Evolutionary conservation across 2,797 vertebrate species (phyloP), one percentile per base, ranked within the genome.

Genomic region (Chiroxiphia lanceolata): DNA sequence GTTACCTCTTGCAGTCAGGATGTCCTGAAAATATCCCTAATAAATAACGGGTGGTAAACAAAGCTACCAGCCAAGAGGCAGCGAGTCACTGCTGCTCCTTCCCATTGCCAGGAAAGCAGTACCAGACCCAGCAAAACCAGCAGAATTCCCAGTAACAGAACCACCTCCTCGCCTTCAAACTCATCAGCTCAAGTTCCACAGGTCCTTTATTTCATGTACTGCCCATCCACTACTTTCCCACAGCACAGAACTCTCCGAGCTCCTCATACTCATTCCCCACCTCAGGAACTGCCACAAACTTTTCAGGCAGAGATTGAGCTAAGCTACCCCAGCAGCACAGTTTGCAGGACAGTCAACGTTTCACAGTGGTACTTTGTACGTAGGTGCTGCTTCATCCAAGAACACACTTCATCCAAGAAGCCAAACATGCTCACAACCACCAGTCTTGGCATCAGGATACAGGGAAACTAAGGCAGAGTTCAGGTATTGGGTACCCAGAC

Each of bases 401-500:
- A 33, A 78, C 50, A 51, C 50, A 17, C n/a, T 94, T 75, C 48
- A 78, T 12, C 19, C 34, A n/a, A 59, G 48, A 34, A 77, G n/a
- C 27, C 75, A 51, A 51, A 65, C 0, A 0, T 10, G 33, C 36
- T 69, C 11, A 2, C 9, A 61, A 23, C 15, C 8, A 4, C 17
- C 9, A 31, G 17, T 29, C 47, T 67, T 7, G 1, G 36, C 57
- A 48, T 31, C 38, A 17, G 7, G 0, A 33, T 4, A 53, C 23
- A 47, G 16, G 19, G 51, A 95, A 93, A 76, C 63, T 15, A 12
- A 69, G 36, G 83, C 63, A 85, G 60, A 60, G 31, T 44, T 83
- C 75, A 82, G 47, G 31, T n/a, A 45, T 5, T 0, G 0, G 11
- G 51, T 22, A 76, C 25, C 63, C 5, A 56, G 45, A 72, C 2